Conservation (phyloP, 2,888 invertebrate genomes). For the Synanthedon vespiformis region DNA sequence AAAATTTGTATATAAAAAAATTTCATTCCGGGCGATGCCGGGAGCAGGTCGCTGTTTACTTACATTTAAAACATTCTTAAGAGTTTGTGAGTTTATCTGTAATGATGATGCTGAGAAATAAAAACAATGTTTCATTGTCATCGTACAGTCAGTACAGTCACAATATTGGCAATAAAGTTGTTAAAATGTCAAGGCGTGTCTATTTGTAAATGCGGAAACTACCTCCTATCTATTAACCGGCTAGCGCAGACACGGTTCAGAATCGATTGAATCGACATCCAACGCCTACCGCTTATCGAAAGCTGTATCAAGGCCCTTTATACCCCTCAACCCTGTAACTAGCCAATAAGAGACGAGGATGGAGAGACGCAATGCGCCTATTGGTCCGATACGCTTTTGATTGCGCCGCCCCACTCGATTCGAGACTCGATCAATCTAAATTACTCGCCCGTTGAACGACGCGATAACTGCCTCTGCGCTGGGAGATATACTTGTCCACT, state of each 20-base stretch:
- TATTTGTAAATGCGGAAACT: conserved; percentile 5
- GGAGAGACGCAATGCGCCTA: conserved; percentile 33
- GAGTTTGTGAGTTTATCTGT: too few species aligned
- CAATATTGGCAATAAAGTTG: conserved; percentile 3
- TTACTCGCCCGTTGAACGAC: conserved; percentile 29
- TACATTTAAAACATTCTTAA: neutral
- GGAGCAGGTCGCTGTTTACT: neutral
- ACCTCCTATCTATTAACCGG: conserved; percentile 14
- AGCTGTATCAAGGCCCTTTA: conserved; percentile 58
- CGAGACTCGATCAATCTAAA: conserved; percentile 64
- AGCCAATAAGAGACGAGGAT: conserved; percentile 45
- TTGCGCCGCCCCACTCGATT: conserved; percentile 65
- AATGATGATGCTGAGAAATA: neutral
- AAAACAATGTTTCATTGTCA: neutral
- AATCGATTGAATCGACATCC: conserved; percentile 58
- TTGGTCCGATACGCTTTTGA: conserved; percentile 66
- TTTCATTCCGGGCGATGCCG: too few species aligned
- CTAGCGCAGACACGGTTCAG: conserved; percentile 34
- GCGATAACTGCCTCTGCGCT: too few species aligned
- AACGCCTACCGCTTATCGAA: conserved; percentile 65
- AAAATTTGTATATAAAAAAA: too few species aligned
- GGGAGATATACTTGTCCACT: too few species aligned
- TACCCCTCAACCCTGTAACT: conserved; percentile 47
- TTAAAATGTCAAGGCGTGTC: conserved; percentile 8
- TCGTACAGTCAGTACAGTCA: neutral